These are phyloP conservation scores for Oppia nitens DNA, from an alignment of 1,140 invertebrate genomes.

Conservation along the genomic window DNA sequence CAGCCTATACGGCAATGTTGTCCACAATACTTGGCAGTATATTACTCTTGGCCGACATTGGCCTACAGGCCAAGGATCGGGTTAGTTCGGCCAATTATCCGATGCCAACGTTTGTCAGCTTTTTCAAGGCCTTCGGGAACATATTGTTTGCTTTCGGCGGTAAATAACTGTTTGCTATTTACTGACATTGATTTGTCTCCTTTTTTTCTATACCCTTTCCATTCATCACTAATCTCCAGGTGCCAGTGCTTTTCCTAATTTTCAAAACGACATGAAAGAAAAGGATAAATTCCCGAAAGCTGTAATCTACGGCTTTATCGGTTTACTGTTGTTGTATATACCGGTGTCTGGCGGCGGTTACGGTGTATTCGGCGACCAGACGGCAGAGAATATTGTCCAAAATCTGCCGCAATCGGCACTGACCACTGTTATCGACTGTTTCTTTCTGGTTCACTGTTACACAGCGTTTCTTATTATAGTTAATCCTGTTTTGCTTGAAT, in stretches of 20 bases:
- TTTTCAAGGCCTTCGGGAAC: slow-evolving; percentile 43
- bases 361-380: slow-evolving; percentile 38
- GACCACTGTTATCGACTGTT: slow-evolving; percentile 36
- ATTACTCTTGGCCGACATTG: slow-evolving; percentile 24
- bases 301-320: slow-evolving; percentile 33
- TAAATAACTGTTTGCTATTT: no score
- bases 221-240: no score
- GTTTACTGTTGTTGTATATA: slow-evolving; percentile 38
- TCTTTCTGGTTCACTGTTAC: slow-evolving; percentile 42
- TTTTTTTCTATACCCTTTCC: no score
- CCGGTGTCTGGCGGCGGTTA: slow-evolving; percentile 39
- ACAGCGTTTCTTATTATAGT: slow-evolving; percentile 45
- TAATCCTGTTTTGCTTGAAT: slow-evolving; percentile 46
- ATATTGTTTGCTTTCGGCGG: slow-evolving; percentile 47
- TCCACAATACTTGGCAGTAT: slow-evolving; percentile 40
- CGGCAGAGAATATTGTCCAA: slow-evolving; percentile 33
- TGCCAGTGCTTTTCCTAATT: slow-evolving; percentile 48
- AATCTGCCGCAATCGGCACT: slow-evolving; percentile 25
- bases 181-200: no score
- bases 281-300: slow-evolving; percentile 37
- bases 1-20: slow-evolving; percentile 30
- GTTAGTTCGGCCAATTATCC: slow-evolving; percentile 8
- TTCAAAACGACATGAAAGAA: slow-evolving; percentile 48
- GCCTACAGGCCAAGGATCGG: slow-evolving; percentile 1
- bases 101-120: slow-evolving; percentile 28